Evolutionary conservation across 2,113 vertebrate species (phyloP).

Genomic region (Chauna torquata): DNA sequence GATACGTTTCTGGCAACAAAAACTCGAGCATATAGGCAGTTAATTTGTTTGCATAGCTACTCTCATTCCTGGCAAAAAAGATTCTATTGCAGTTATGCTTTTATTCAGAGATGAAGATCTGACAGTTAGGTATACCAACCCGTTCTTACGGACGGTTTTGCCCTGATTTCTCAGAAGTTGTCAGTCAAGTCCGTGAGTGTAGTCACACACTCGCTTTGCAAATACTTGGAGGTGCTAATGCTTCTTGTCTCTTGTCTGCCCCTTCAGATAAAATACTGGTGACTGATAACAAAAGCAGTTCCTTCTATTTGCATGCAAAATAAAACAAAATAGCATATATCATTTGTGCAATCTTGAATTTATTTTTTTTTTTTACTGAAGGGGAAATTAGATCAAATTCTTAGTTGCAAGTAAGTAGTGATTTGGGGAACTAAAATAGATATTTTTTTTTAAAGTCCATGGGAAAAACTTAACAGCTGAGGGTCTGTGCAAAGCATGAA

Average conservation of each 20-base stretch:
- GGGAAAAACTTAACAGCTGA: background rate
- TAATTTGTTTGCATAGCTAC: background rate
- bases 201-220: background rate
- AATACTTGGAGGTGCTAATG: background rate
- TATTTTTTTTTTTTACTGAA: background rate
- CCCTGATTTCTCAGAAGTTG: background rate
- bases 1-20: background rate
- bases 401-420: background rate
- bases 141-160: background rate
- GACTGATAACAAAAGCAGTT: background rate
- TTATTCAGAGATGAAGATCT: background rate
- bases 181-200: background rate
- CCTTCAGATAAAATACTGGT: background rate
- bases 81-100: background rate
- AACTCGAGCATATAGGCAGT: background rate
- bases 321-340: background rate
- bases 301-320: background rate
- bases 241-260: background rate
- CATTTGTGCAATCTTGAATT: background rate
- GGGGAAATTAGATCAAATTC: background rate
- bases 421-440: background rate
- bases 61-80: background rate
- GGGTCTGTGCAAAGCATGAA: background rate
- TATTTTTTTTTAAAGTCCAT: background rate
- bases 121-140: background rate